Evolutionary conservation across 1,140 invertebrate genomes (phyloP).

Genomic region (Lepidurus couesii): DNA sequence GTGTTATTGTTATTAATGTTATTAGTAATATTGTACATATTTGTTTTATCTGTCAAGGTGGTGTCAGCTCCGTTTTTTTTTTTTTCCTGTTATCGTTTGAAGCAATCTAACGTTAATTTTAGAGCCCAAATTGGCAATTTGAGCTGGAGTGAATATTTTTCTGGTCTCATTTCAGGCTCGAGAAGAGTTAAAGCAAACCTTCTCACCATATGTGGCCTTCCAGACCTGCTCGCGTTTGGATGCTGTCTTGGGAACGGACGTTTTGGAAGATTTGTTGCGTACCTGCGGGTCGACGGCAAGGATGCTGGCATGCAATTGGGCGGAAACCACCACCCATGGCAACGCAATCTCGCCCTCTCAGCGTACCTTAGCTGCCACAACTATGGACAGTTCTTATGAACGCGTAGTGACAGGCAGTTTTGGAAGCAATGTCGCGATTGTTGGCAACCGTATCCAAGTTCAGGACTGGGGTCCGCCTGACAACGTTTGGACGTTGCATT

Average conservation of each 20-base stretch:
- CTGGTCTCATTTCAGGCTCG: conserved; percentile 50
- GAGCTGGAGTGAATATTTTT: not conserved
- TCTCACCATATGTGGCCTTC: conserved; percentile 75
- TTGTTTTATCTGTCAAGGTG: too few relatives aligned
- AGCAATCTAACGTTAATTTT: too few relatives aligned
- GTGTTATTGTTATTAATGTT: too few relatives aligned
- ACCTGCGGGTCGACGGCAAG: not conserved
- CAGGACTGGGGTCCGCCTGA: conserved; percentile 36
- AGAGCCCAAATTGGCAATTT: not conserved
- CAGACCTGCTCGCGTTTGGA: conserved; percentile 73
- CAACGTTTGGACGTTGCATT: conserved; percentile 21
- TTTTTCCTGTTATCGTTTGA: too few relatives aligned
- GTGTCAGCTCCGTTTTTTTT: too few relatives aligned
- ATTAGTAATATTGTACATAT: too few relatives aligned
- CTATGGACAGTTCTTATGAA: not conserved
- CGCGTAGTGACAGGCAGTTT: conserved; percentile 47
- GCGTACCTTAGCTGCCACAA: conserved; percentile 34
- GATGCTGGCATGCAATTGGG: not conserved
- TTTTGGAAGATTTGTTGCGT: conserved; percentile 53
- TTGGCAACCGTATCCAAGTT: conserved; percentile 75
- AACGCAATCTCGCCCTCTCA: conserved; percentile 34
- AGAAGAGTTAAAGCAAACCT: conserved; percentile 72
- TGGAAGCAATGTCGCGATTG: conserved; percentile 68
- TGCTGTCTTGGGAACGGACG: conserved; percentile 63
- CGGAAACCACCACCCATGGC: not conserved